Base-by-base conservation (phyloP, 2,888 invertebrate species). In the Bombyx huttoni region DNA sequence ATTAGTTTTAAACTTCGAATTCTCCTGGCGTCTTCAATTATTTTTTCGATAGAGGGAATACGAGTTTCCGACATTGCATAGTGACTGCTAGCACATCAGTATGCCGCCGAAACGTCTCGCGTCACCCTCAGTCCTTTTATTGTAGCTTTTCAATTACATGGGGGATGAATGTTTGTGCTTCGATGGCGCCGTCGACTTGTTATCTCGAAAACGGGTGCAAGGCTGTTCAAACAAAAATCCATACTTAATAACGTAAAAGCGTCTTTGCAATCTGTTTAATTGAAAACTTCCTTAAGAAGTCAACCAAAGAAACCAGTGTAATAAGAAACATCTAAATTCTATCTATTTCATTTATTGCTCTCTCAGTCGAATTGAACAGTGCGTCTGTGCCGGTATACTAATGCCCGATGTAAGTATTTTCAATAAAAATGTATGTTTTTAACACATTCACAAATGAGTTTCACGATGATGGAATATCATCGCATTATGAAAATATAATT, bases 121-220 rank as follows among this genome's bases (percentile, higher is more conserved):
- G 75, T 74, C 73, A 71, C 70, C 69, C 73, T 65, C 68, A 65
- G 69, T 63, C 69, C 40, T 73, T 75, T 77, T 77, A 78, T 75
- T 78, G 73, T 75, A 70, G 73, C 72, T 76, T 80, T 78, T 73
- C 78, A 81, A 80, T 81, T 81, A 78, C 75, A 72, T 67, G 62
- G 70, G 69, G 68, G 71, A 75, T 68, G 74, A 71, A 71, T 73
- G 75, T 77, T 72, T 68, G 67, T 62, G 62, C 55, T 63, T 56
- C 59, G 65, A 58, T 63, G 61, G 57, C 59, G 55, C 58, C 57
- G 53, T 51, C 51, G 40, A 64, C 64, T 70, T 68, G 69, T 71
- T 74, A 75, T 74, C 68, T 64, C 58, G 54, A 63, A 63, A 68
- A 69, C 63, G 65, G 69, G 63, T 66, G 67, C 67, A 71, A 71